Conservation (phyloP, 2,888 invertebrate genomes). For the Sthenelais limicola region DNA sequence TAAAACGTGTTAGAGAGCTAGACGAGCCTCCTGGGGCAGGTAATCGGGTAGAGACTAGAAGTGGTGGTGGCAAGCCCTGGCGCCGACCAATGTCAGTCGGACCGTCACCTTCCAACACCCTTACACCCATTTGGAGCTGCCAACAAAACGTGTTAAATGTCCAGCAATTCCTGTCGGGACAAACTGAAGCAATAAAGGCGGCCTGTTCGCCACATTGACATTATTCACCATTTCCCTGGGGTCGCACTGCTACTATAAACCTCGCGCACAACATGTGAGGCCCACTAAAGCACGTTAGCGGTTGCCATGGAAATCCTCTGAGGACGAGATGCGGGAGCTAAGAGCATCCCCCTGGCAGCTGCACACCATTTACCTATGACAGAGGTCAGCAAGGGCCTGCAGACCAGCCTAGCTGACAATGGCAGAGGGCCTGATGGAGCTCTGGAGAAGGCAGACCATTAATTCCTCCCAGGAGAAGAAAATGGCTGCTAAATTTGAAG, state of each 20-base stretch:
- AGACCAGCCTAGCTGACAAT: slow-evolving; percentile 13
- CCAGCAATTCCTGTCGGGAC: slow-evolving; percentile 36
- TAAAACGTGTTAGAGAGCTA: slow-evolving; percentile 26
- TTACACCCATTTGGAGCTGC: slow-evolving; percentile 29
- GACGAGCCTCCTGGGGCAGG: slow-evolving; percentile 4
- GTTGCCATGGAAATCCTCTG: slow-evolving; percentile 33
- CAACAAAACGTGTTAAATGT: slow-evolving; percentile 37
- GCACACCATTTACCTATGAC: slow-evolving; percentile 32
- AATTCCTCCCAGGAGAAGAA: slow-evolving; percentile 35
- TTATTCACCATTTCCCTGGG: slow-evolving; percentile 10
- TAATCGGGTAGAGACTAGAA: too few relatives aligned
- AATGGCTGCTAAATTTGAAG: too few relatives aligned
- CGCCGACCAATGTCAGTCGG: not conserved
- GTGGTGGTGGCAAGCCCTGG: not conserved
- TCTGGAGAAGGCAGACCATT: slow-evolving; percentile 1
- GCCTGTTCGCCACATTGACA: too few relatives aligned
- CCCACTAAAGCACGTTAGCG: slow-evolving; percentile 22
- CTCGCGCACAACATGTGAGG: slow-evolving; percentile 18
- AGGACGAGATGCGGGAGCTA: slow-evolving; percentile 22
- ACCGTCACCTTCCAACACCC: slow-evolving; percentile 22
- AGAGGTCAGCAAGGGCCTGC: not conserved
- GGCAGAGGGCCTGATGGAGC: slow-evolving; percentile 28
- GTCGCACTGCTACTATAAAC: slow-evolving; percentile 12
- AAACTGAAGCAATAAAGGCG: slow-evolving; percentile 24
- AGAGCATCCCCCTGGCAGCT: slow-evolving; percentile 27